Evolutionary conservation across 2,797 vertebrate species (phyloP).

Genomic region (Rhinatrema bivittatum): DNA sequence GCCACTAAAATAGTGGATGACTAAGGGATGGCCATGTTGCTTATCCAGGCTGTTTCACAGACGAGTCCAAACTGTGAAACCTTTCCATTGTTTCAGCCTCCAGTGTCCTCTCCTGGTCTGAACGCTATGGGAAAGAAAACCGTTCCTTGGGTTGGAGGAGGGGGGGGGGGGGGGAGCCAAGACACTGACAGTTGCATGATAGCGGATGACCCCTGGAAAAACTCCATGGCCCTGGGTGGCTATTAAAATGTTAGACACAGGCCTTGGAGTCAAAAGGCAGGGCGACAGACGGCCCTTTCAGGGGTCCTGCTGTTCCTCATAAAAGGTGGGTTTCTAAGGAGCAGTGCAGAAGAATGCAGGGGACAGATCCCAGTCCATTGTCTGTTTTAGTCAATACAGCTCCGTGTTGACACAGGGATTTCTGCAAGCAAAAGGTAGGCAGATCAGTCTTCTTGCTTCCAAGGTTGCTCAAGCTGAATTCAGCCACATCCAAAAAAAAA

Average conservation of each 20-base stretch:
- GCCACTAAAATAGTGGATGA: no score
- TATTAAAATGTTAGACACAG: constrained; percentile 40
- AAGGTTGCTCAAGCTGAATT: constrained; percentile 23
- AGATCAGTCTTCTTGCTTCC: constrained; percentile 10
- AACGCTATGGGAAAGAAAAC: not conserved
- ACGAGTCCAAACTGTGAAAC: not conserved
- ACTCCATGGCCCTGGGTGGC: not conserved
- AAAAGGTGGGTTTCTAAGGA: constrained; percentile 44
- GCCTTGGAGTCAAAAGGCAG: constrained; percentile 37
- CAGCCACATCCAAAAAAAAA: no score
- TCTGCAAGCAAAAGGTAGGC: constrained; percentile 23
- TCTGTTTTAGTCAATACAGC: constrained; percentile 22
- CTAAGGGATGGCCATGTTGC: no score
- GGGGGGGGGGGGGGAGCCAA: not conserved
- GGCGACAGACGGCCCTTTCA: constrained; percentile 39
- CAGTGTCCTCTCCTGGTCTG: rapidly evolving
- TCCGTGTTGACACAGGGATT: constrained; percentile 38
- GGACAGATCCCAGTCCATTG: constrained; percentile 33
- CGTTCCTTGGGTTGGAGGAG: not conserved
- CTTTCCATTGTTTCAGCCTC: not conserved
- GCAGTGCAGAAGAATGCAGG: constrained; percentile 35
- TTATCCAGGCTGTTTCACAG: no score
- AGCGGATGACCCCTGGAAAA: not conserved
- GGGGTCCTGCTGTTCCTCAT: constrained; percentile 33
- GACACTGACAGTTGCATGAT: not conserved